These are phyloP conservation scores for Strix occidentalis DNA, from an alignment of 2,797 vertebrate species.

Conservation along the genomic window DNA sequence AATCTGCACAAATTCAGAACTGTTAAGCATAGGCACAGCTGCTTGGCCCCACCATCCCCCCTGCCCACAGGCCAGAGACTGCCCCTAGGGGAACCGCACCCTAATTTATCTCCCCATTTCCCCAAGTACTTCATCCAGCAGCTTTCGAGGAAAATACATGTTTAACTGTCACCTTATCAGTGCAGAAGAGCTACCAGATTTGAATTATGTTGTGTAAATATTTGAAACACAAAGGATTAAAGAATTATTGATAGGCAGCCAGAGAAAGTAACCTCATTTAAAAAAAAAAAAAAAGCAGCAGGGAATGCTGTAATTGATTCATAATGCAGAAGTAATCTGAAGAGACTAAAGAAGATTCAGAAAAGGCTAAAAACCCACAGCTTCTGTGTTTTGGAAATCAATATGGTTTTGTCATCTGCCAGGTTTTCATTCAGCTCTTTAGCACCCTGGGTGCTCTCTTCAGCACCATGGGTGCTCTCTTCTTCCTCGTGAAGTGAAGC, in stretches of 20 bases:
- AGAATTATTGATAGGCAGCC: not conserved
- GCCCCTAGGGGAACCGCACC: accelerated
- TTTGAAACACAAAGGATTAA: not conserved
- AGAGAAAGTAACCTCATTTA: not conserved
- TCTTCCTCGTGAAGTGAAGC: not conserved
- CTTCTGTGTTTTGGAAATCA: not conserved
- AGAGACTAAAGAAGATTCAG: not conserved
- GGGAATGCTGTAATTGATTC: not conserved
- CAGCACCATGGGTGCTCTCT: no score
- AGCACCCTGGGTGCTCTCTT: not conserved
- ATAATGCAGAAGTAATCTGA: not conserved
- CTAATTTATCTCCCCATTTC: accelerated
- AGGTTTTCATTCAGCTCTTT: not conserved
- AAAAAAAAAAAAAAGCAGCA: not conserved
- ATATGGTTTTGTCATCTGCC: not conserved
- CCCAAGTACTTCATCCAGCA: not conserved
- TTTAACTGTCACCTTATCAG: not conserved
- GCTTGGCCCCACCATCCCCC: accelerated
- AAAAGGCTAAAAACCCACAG: not conserved
- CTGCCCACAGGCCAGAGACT: accelerated
- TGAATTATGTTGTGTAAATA: not conserved
- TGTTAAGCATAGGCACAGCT: not conserved
- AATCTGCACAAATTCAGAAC: not conserved
- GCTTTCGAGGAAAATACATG: not conserved
- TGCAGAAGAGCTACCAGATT: not conserved